These are phyloP conservation scores for Microtus montanus DNA, from an alignment of 2,113 vertebrate species.

Conservation along the genomic window DNA sequence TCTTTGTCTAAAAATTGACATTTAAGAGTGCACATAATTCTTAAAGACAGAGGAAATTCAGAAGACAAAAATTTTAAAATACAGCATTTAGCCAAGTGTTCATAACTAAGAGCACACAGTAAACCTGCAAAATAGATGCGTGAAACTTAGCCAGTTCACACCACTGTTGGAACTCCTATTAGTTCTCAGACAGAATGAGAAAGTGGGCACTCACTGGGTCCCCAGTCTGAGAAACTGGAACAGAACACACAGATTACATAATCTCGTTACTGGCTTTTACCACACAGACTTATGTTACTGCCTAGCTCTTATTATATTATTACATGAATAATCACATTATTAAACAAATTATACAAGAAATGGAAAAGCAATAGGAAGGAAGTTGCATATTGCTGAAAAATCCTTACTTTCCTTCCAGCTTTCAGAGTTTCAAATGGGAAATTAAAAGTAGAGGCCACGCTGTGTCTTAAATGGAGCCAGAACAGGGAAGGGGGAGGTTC, in stretches of 20 bases:
- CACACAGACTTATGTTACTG: neutral
- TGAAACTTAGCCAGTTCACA: neutral
- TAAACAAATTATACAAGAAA: neutral
- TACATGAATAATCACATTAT: neutral
- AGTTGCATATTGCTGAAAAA: neutral
- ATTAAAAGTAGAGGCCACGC: neutral
- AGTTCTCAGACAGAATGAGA: neutral
- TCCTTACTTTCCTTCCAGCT: neutral
- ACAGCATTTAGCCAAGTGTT: neutral
- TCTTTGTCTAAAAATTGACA: conserved; percentile 1
- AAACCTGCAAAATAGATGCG: neutral
- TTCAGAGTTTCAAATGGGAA: neutral
- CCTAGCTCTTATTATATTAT: neutral
- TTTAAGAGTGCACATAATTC: neutral
- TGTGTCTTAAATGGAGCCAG: neutral
- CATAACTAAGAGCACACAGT: neutral
- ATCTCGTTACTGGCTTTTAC: neutral
- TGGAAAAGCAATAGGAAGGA: neutral
- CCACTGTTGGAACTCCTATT: neutral
- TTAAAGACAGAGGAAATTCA: neutral
- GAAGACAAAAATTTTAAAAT: neutral
- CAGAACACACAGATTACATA: too few species aligned
- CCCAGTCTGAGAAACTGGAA: neutral
- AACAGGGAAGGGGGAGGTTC: neutral
- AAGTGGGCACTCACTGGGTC: neutral